Conservation (phyloP, 2,113 vertebrate species). For the Rhodinocichla rosea region DNA sequence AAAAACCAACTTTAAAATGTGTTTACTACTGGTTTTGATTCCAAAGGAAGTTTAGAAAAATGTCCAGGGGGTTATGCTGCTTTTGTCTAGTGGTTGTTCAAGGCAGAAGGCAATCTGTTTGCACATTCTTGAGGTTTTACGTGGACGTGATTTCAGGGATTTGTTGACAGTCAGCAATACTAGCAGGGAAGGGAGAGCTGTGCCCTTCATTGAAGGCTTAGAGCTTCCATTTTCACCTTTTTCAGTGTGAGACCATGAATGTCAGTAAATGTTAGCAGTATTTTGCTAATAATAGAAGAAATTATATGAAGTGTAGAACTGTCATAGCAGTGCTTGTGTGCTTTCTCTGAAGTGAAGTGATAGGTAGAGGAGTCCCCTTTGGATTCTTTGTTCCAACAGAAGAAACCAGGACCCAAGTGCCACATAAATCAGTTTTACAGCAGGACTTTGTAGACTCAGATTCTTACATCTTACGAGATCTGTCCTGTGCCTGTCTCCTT, state of each 20-base stretch:
- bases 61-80: not conserved
- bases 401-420: not conserved
- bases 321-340: not conserved
- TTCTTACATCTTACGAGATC: rapidly evolving
- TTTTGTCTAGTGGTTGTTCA: not conserved
- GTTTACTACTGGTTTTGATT: not conserved
- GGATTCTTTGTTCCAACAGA: not conserved
- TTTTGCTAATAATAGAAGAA: not conserved
- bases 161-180: not conserved
- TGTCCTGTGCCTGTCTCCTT: not conserved
- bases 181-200: not conserved
- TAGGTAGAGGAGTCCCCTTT: not conserved
- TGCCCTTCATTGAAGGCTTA: not conserved
- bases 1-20: not conserved
- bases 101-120: not conserved
- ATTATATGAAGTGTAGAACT: not conserved
- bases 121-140: not conserved
- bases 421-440: not conserved
- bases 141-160: not conserved
- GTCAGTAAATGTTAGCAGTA: not conserved
- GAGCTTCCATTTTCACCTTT: not conserved
- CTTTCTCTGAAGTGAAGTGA: not conserved
- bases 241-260: rapidly evolving
- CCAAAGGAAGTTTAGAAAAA: not conserved
- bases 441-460: not conserved